Evolutionary conservation across 2,888 invertebrate genomes (phyloP).

Genomic region (Stenichneumon culpator): DNA sequence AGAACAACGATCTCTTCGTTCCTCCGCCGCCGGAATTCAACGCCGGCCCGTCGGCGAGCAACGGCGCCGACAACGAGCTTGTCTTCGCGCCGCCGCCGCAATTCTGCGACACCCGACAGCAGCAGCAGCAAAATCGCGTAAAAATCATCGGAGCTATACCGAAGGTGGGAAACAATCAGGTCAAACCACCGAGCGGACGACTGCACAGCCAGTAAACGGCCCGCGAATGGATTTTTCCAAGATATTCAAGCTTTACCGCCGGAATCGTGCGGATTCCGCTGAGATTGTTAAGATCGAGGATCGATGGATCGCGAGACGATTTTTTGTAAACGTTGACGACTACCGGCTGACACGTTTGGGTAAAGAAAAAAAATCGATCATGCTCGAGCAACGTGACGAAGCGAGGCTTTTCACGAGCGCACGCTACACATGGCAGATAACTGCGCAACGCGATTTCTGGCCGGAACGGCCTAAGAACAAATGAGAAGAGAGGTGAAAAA

Average conservation of each 20-base stretch:
- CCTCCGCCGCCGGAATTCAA: slow-evolving; percentile 88
- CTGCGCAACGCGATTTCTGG: slow-evolving; percentile 24
- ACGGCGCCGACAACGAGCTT: slow-evolving; percentile 86
- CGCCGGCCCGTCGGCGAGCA: slow-evolving; percentile 83
- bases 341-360: not conserved
- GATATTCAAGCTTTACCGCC: not conserved
- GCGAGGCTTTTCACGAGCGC: not conserved
- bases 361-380: not conserved
- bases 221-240: not conserved
- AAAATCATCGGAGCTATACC: slow-evolving; percentile 94
- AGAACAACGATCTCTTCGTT: slow-evolving; percentile 87
- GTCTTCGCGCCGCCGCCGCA: slow-evolving; percentile 95
- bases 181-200: slow-evolving; percentile 86
- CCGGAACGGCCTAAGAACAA: slow-evolving; percentile 51
- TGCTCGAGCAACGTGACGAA: not conserved
- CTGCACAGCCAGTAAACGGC: slow-evolving; percentile 83
- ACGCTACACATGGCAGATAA: not conserved
- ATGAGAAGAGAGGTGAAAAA: not conserved
- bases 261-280: not conserved
- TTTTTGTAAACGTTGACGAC: not conserved
- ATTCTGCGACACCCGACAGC: slow-evolving; percentile 91
- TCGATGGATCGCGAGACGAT: not conserved
- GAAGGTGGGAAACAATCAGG: slow-evolving; percentile 86
- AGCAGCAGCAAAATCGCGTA: slow-evolving; percentile 86
- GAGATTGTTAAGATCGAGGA: not conserved